A percentile compares a stretch with the other conserved stretches of the same genome.
These are phyloP conservation scores for Zygaena filipendulae DNA, from an alignment of 2,888 invertebrate genomes.

Conservation along the genomic window DNA sequence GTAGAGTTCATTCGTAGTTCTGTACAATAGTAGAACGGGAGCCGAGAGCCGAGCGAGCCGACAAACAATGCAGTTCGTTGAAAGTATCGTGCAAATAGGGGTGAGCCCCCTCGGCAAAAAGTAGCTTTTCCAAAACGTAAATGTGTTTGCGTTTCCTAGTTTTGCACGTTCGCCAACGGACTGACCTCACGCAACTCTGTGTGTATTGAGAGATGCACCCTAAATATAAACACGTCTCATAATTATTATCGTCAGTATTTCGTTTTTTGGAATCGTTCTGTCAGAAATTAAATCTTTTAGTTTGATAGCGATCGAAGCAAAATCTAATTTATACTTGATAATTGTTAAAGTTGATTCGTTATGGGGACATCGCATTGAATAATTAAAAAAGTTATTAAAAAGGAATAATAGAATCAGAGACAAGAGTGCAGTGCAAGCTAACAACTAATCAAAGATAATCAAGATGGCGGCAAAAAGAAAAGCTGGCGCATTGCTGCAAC, in stretches of 20 bases:
- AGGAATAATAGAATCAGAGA: constrained; percentile 48
- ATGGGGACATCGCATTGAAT: constrained; percentile 45
- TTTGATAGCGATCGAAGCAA: constrained; percentile 8
- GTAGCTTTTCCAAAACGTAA: constrained; percentile 38
- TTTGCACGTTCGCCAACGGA: constrained; percentile 15
- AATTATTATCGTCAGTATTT: no score
- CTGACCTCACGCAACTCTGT: constrained; percentile 37
- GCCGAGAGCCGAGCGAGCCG: no score
- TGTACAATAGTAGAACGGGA: no score
- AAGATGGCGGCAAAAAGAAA: constrained; percentile 80
- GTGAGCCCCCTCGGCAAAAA: constrained; percentile 37
- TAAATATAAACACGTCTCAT: no score
- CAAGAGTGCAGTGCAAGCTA: constrained; percentile 45
- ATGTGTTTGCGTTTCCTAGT: neutral
- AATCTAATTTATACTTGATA: constrained; percentile 22
- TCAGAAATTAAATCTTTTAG: constrained; percentile 4
- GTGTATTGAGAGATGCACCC: no score
- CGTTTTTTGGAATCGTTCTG: constrained; percentile 17
- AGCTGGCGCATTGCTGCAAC: constrained; percentile 79
- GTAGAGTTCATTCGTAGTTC: no score
- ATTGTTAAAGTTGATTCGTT: no score
- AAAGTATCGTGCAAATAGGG: constrained; percentile 57
- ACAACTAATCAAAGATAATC: constrained; percentile 28
- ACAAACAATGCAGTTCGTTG: constrained; percentile 53
- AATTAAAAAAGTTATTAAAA: constrained; percentile 22